These are phyloP conservation scores for Eupsilia transversa DNA, from an alignment of 2,888 invertebrate genomes.

Conservation along the genomic window DNA sequence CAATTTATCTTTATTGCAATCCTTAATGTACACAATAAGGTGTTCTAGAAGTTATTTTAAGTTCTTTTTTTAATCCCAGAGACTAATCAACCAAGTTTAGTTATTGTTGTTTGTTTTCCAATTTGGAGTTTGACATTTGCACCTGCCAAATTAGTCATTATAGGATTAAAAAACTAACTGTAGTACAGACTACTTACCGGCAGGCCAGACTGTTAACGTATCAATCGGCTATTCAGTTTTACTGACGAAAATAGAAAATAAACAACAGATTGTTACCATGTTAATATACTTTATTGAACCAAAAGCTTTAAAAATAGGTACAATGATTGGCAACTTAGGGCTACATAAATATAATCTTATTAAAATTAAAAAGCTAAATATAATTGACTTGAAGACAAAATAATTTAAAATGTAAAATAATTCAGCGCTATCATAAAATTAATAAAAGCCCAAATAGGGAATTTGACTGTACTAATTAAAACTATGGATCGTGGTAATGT, in stretches of 20 bases:
- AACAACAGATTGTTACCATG: slow-evolving; percentile 33
- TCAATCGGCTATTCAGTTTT: too few relatives aligned
- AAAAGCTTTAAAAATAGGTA: slow-evolving; percentile 66
- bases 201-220: neutral
- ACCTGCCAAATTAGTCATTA: too few relatives aligned
- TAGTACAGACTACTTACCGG: neutral
- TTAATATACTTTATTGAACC: slow-evolving; percentile 70
- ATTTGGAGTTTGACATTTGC: too few relatives aligned
- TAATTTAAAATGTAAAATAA: slow-evolving; percentile 35
- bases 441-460: slow-evolving; percentile 20
- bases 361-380: slow-evolving; percentile 50
- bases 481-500: too few relatives aligned
- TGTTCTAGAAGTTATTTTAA: too few relatives aligned
- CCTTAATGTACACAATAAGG: too few relatives aligned
- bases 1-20: too few relatives aligned
- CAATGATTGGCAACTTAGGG: slow-evolving; percentile 70
- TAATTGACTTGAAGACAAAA: slow-evolving; percentile 48
- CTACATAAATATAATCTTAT: slow-evolving; percentile 64
- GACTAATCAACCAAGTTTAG: too few relatives aligned
- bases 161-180: too few relatives aligned
- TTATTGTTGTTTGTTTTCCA: too few relatives aligned
- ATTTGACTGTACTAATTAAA: neutral
- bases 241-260: neutral
- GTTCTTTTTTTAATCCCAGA: too few relatives aligned
- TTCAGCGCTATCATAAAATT: slow-evolving; percentile 26